These are phyloP conservation scores for Sarcophaga subvicina DNA, from an alignment of 2,888 invertebrate genomes.

Conservation along the genomic window DNA sequence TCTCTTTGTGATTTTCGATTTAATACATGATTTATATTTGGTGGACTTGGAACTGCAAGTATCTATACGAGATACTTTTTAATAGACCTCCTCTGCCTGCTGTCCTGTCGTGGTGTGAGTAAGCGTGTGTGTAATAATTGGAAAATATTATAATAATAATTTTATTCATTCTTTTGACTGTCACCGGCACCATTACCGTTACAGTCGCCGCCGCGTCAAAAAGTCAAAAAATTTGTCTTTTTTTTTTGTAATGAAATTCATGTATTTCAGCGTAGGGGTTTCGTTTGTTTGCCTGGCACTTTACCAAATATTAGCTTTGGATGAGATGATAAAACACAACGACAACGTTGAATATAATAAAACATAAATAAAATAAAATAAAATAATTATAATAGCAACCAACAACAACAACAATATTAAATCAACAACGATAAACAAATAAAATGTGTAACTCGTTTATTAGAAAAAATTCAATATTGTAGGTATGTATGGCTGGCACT, in stretches of 20 bases:
- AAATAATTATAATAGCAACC: not conserved
- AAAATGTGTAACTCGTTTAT: not conserved
- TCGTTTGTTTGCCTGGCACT: conserved; percentile 44
- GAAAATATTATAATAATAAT: too few relatives aligned
- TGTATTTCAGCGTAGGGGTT: conserved; percentile 17
- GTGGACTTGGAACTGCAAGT: too few relatives aligned
- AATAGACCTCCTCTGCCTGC: too few relatives aligned
- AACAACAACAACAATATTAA: not conserved
- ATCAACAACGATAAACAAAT: too few relatives aligned
- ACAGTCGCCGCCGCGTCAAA: conserved; percentile 15
- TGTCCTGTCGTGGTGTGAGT: not conserved
- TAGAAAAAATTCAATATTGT: not conserved
- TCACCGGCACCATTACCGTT: not conserved
- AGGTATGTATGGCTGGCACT: too few relatives aligned
- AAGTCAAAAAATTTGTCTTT: conserved; percentile 11
- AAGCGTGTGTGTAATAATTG: not conserved
- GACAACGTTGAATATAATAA: conserved; percentile 23
- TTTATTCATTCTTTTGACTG: too few relatives aligned
- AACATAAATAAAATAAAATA: not conserved
- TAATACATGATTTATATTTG: not conserved
- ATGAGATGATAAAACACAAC: conserved; percentile 50
- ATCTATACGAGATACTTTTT: too few relatives aligned
- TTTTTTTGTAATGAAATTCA: not conserved
- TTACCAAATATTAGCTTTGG: conserved; percentile 58
- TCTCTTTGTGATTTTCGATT: not conserved